A percentile compares a stretch with the other conserved stretches of the same genome.
phyloP scores from a whole-genome alignment of 2,888 invertebrate genomes.

The Choristoneura rosaceana region DNA sequence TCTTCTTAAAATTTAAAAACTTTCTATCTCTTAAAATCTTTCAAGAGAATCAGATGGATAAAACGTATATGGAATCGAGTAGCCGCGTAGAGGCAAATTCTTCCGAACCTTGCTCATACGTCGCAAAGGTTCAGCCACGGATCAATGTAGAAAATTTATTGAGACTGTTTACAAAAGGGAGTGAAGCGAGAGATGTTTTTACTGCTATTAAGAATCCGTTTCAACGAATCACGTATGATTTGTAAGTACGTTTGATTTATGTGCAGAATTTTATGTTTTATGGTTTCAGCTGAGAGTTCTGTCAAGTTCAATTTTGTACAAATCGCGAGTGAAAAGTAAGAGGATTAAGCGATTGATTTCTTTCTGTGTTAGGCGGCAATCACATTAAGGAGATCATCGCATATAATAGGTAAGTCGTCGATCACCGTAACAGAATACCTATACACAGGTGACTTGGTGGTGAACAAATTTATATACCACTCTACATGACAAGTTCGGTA shows the following conservation, averaged over 20 bases:
- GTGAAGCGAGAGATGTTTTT: conserved; percentile 54
- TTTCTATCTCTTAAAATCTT: not conserved
- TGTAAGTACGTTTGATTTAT: conserved; percentile 15
- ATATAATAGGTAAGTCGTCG: too few relatives aligned
- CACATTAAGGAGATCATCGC: too few relatives aligned
- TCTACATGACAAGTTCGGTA: too few relatives aligned
- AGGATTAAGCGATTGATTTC: not conserved
- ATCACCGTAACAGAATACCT: too few relatives aligned
- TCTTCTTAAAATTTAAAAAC: too few relatives aligned
- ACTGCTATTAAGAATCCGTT: conserved; percentile 43
- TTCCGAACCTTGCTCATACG: conserved; percentile 70
- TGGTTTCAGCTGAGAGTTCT: not conserved
- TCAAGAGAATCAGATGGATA: not conserved
- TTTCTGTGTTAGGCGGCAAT: too few relatives aligned
- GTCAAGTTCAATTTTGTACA: not conserved
- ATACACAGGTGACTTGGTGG: too few relatives aligned
- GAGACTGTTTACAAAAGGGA: conserved; percentile 66
- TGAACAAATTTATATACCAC: too few relatives aligned
- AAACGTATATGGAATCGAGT: conserved; percentile 42
- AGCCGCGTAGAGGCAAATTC: conserved; percentile 48
- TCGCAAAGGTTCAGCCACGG: conserved; percentile 71
- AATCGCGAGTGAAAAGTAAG: not conserved
- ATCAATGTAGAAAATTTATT: conserved; percentile 78
- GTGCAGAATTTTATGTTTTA: conserved; percentile 3
- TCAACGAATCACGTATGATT: conserved; percentile 20